Evolutionary conservation across 1,140 invertebrate genomes (phyloP), one percentile per base, ranked within the genome.

Genomic region (Anoplolepis gracilipes): DNA sequence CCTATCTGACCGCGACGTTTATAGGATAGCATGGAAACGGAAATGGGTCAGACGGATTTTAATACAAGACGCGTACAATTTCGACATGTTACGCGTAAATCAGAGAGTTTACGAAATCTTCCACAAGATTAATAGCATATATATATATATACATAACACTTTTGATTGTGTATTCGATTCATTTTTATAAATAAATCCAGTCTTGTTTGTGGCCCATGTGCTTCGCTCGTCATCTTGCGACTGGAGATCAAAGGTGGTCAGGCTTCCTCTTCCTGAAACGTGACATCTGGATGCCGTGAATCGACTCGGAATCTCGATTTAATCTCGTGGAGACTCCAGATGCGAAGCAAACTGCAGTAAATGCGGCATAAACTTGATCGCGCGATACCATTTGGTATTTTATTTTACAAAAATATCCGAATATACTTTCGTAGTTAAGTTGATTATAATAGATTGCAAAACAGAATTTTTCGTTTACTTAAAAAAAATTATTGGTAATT

Each of bases 231-330:
- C 67, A 73, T 84, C 75, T 73, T 69, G 49, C 49, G 36, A 53
- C 42, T 64, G 55, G 72, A n/a, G 65, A 59, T 87, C 72, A 70
- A 70, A 64, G 55, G 65, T 59, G 53, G 16, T 19, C 16, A 49
- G 72, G 39, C 70, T 86, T 90, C 65, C 85, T 86, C 82, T 81
- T 73, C 87, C 69, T 86, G 72, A 87, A 85, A 78, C 86, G 88
- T 92, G 92, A 92, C 92, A 92, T 92, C 91, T 92, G 92, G 91
- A 91, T 22, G 77, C 90, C 86, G 79, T 49, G 57, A 61, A 82
- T 70, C 78, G 65, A 33, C 78, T 72, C 65, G 19, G 19, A 81
- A 81, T 82, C 55, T 59, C 78, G 78, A 82, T 82, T 82, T 82
- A 82, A 82, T 82, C 78, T 82, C 78, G 25, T 1, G 90, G 28